These are phyloP conservation scores for Hylaeus volcanicus DNA, from an alignment of 1,140 invertebrate species.

Conservation along the genomic window DNA sequence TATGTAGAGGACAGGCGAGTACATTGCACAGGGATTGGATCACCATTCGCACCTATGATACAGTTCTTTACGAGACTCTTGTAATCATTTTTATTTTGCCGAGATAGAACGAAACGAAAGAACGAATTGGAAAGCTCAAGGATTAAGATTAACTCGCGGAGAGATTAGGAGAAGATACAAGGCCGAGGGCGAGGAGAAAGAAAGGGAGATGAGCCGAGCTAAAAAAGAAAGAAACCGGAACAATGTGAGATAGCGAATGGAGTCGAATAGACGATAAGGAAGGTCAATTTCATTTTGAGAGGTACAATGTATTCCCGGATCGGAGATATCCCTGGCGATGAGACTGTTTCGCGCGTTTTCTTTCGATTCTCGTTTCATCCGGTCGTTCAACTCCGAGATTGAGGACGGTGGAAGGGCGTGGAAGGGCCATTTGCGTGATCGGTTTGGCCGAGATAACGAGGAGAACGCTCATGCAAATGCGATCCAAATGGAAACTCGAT, in stretches of 20 bases:
- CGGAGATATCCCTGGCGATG: constrained; percentile 20
- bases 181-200: not conserved
- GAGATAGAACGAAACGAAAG: no score
- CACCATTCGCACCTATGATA: no score
- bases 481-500: constrained; percentile 38
- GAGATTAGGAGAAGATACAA: not conserved
- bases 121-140: no score
- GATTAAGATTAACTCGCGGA: no score
- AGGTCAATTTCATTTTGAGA: constrained; percentile 64
- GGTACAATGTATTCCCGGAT: constrained; percentile 20
- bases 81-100: no score
- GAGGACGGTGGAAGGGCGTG: constrained; percentile 49
- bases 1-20: no score
- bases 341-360: constrained; percentile 15
- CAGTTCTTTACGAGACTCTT: no score
- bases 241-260: not conserved
- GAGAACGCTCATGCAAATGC: constrained; percentile 48
- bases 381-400: constrained; percentile 51
- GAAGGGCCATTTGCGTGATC: constrained; percentile 67
- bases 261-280: constrained; percentile 50
- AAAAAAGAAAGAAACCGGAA: not conserved
- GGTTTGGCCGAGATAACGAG: constrained; percentile 45
- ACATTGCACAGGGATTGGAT: no score
- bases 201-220: not conserved
- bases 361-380: constrained; percentile 34